These are phyloP conservation scores for Tapirus terrestris DNA, from an alignment of 2,113 vertebrate species.

Conservation along the genomic window DNA sequence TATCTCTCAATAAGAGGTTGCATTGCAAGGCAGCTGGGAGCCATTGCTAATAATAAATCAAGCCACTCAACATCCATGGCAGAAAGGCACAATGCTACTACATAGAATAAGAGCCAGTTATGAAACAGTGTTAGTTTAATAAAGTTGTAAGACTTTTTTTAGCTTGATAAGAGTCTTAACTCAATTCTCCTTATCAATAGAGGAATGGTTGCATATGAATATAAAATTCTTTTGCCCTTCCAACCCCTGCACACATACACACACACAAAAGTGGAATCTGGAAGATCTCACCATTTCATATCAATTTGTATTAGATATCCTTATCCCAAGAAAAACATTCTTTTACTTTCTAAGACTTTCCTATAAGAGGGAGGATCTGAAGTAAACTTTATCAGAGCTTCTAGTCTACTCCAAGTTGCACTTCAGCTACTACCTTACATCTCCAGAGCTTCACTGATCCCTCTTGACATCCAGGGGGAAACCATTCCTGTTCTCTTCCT, in stretches of 20 bases:
- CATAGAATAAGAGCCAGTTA: neutral
- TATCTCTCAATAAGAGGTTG: neutral
- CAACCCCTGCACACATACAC: neutral
- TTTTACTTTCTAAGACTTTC: conserved; percentile 46
- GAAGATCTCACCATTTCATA: conserved; percentile 40
- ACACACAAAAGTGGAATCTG: conserved; percentile 7
- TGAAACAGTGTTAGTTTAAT: conserved; percentile 23
- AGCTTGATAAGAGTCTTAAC: conserved; percentile 17
- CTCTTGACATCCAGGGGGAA: neutral
- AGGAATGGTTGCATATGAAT: neutral
- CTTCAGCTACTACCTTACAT: neutral
- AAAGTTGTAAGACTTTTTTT: neutral
- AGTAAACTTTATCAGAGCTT: conserved; percentile 10
- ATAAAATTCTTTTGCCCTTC: neutral
- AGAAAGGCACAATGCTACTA: neutral
- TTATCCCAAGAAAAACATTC: conserved; percentile 57
- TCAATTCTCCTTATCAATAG: conserved; percentile 35
- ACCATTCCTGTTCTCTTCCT: neutral
- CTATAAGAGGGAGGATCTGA: neutral
- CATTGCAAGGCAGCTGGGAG: neutral
- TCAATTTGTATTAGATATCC: conserved; percentile 34
- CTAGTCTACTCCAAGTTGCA: neutral
- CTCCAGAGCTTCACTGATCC: neutral
- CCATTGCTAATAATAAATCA: neutral
- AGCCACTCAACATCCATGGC: neutral